These are phyloP conservation scores for Agrochola litura DNA, from an alignment of 2,888 invertebrate genomes.

Conservation along the genomic window DNA sequence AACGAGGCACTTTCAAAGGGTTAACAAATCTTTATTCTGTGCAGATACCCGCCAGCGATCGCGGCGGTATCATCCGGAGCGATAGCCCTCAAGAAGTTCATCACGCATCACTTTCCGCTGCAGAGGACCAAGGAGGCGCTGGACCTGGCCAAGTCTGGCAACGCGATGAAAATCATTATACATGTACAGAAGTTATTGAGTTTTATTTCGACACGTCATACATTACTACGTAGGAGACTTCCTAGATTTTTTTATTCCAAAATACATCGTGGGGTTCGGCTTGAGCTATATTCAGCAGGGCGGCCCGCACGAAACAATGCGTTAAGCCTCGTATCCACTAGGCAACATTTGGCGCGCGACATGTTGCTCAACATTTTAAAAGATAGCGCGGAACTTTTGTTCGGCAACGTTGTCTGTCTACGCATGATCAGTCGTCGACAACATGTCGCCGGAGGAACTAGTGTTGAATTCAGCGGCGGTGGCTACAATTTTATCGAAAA, in stretches of 20 bases:
- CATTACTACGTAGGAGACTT: no score
- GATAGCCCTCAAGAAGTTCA: constrained; percentile 93
- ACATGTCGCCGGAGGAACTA: no score
- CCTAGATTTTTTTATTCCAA: no score
- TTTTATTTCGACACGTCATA: constrained; percentile 28
- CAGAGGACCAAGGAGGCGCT: constrained; percentile 94
- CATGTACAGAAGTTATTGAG: constrained; percentile 86
- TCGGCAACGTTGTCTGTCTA: no score
- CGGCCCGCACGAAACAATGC: not conserved
- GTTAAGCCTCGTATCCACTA: no score
- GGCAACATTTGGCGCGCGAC: no score
- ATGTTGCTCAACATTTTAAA: no score
- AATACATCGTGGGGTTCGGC: not conserved
- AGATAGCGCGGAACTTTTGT: no score
- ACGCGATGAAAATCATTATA: constrained; percentile 97
- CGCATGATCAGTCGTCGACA: no score
- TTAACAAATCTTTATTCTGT: not conserved
- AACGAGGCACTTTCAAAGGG: no score
- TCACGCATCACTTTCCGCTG: constrained; percentile 95
- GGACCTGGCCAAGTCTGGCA: constrained; percentile 93
- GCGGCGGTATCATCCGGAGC: constrained; percentile 94
- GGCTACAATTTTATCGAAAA: no score
- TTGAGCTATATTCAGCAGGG: not conserved
- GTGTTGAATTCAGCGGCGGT: no score
- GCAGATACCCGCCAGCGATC: constrained; percentile 94